These are phyloP conservation scores for Astropecten irregularis DNA, from an alignment of 53 echinoderm and acorn worm species.

Conservation along the genomic window DNA sequence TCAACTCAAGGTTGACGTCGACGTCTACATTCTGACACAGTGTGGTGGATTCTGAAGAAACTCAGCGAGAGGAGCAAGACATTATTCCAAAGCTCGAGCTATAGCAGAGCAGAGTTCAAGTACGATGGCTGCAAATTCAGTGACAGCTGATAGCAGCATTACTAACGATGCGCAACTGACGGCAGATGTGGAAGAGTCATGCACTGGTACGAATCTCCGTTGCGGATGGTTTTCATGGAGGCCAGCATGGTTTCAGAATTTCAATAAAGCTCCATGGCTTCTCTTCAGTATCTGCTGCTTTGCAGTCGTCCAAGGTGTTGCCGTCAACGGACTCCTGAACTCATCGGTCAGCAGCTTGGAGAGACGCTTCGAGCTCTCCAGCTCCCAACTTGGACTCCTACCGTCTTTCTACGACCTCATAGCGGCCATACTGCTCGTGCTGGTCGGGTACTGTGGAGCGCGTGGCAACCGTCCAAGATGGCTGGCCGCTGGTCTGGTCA, in stretches of 20 bases:
- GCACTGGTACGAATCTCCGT: neutral
- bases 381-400: constrained; percentile 45
- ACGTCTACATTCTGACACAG: too few species aligned
- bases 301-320: constrained; percentile 38
- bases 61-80: too few species aligned
- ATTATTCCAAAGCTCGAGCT: too few species aligned
- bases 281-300: constrained; percentile 19
- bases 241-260: constrained; percentile 17
- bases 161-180: too few species aligned
- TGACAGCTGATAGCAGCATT: too few species aligned
- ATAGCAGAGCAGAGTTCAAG: too few species aligned
- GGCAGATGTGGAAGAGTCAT: too few species aligned
- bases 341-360: constrained; percentile 66
- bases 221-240: constrained; percentile 46
- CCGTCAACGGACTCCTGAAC: constrained; percentile 58
- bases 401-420: constrained; percentile 51
- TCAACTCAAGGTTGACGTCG: too few species aligned
- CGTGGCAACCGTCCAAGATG: constrained; percentile 68
- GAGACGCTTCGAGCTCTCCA: constrained; percentile 64
- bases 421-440: constrained; percentile 26
- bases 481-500: constrained; percentile 54
- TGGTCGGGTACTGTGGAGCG: constrained; percentile 65
- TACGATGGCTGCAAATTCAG: too few species aligned
- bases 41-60: too few species aligned
- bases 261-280: constrained; percentile 45